Evolutionary conservation across 2,113 vertebrate species (phyloP), one percentile per base, ranked within the genome.

Genomic region (Mustela nigripes): DNA sequence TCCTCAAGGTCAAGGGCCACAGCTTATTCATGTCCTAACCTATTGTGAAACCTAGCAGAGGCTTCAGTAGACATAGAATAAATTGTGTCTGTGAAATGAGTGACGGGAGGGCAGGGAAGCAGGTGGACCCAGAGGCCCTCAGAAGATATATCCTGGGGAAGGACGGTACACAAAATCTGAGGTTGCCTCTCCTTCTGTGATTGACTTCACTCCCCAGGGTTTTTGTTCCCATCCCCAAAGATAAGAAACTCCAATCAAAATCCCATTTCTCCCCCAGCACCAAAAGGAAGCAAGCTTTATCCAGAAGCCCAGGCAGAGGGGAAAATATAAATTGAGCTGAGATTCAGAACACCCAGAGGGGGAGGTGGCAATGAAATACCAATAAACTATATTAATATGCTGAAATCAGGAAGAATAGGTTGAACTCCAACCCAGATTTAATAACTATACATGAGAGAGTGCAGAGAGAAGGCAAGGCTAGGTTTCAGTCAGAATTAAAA

Each of bases 381-480:
- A 99, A 99, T 98, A 99, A 98, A 99, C 97, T 96, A 98, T 98
- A 99, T 99, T 99, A 99, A 99, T 98, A 98, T 98, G 97, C 96
- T 97, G 96, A 98, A 98, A 98, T 98, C 97, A 98, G 96, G 86
- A 98, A 97, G 98, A 98, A 98, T 96, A 97, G 98, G 98, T 98
- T 98, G 98, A 98, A 99, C 98, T 99, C 97, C 98, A 98, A 98
- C 98, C 98, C 92, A 0, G 85, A 98, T 98, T 98, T 99, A 99
- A 99, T 99, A 98, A 98, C 98, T 99, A 97, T 98, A 98, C 71
- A 97, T 97, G 98, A 97, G 96, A 94, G 98, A 98, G 98, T 97
- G 91, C 97, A 89, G 95, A 96, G 96, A 98, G 95, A 96, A 98
- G 94, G 91, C 89, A 95, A 91, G 95, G 93, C 96, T 97, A 84